These are phyloP conservation scores for Tethya wilhelma DNA, from an alignment of 37 sponge, comb jelly and placozoan species.

Conservation along the genomic window DNA sequence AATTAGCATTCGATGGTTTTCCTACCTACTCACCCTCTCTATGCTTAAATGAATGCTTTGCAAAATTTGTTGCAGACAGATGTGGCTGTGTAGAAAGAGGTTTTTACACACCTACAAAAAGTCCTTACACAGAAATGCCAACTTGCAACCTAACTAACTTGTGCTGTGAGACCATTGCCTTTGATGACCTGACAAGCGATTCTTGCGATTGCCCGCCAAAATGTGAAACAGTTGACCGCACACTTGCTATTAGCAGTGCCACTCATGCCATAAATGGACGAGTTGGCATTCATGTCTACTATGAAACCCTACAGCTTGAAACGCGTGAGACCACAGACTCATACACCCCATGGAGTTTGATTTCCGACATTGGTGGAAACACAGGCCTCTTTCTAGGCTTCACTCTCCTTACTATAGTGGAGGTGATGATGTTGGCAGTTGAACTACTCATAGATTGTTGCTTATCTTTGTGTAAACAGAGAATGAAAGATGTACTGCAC, in stretches of 20 bases:
- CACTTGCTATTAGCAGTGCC: conserved; percentile 11
- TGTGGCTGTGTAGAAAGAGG: background rate
- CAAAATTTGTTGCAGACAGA: background rate
- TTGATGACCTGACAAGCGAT: background rate
- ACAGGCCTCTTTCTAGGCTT: conserved; percentile 58
- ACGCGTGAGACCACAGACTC: conserved; percentile 25
- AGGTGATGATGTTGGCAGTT: conserved; percentile 7
- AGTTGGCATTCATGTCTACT: conserved; percentile 3
- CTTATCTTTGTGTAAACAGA: no score
- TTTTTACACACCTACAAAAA: conserved; percentile 6
- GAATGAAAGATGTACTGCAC: no score
- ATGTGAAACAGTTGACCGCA: conserved; percentile 12
- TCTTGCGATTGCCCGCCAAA: conserved; percentile 18
- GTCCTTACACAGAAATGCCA: background rate
- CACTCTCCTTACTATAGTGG: conserved; percentile 20
- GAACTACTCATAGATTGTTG: conserved; percentile 18
- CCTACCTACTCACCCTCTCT: conserved; percentile 9
- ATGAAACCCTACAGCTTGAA: conserved; percentile 2
- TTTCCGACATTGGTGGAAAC: conserved; percentile 57
- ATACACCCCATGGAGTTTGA: conserved; percentile 35
- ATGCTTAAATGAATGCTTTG: conserved; percentile 14
- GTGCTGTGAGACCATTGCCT: conserved; percentile 13
- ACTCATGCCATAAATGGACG: background rate
- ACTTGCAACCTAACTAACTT: background rate
- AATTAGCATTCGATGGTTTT: conserved; percentile 4